Conservation (phyloP, 1,140 invertebrate genomes). For the Teleogryllus occipitalis region DNA sequence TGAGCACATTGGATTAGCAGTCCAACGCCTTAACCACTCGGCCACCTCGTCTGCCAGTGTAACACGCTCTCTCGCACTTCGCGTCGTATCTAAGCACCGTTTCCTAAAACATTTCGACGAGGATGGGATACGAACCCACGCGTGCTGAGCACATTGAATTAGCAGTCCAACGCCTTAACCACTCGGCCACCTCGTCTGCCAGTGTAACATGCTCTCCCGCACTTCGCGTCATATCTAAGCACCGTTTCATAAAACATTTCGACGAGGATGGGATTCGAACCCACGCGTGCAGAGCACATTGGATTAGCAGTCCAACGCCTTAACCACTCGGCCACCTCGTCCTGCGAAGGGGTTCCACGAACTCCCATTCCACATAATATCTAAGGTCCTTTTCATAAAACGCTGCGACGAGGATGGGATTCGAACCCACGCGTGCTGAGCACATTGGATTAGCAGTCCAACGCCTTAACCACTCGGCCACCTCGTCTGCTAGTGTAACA, state of each 20-base stretch:
- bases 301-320: slow-evolving; percentile 23
- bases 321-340: slow-evolving; percentile 23
- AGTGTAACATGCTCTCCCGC: no score
- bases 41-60: neutral
- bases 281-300: slow-evolving; percentile 23
- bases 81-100: no score
- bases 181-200: slow-evolving; percentile 17
- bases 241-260: slow-evolving; percentile 21
- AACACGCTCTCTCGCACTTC: no score
- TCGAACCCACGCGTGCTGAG: slow-evolving; percentile 25
- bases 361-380: no score
- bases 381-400: no score
- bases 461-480: slow-evolving; percentile 24
- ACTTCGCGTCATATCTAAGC: no score
- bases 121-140: slow-evolving; percentile 25
- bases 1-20: slow-evolving; percentile 25
- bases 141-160: slow-evolving; percentile 25
- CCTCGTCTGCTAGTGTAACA: no score
- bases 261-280: slow-evolving; percentile 23
- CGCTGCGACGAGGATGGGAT: slow-evolving; percentile 24
- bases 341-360: no score
- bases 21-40: slow-evolving; percentile 24
- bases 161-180: slow-evolving; percentile 24
- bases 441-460: slow-evolving; percentile 25
- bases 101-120: no score